A percentile compares a stretch with the other conserved stretches of the same genome.
phyloP scores from a whole-genome alignment of 2,113 vertebrate genomes.

The Misgurnus mizolepis region DNA sequence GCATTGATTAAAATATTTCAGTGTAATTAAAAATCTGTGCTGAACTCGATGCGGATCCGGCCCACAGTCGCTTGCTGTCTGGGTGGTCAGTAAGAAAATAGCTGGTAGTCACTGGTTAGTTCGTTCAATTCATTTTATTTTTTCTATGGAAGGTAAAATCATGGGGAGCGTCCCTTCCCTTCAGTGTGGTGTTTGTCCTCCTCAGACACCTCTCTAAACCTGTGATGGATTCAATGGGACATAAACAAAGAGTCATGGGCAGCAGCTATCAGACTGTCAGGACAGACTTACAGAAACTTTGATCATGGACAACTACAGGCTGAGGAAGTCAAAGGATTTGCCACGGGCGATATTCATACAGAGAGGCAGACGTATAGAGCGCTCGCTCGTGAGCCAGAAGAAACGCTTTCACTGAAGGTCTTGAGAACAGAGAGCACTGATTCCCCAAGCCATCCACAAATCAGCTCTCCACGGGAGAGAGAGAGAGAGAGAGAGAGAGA shows the following conservation, averaged over 20 bases:
- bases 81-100: no score
- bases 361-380: not conserved
- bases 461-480: slow-evolving; percentile 17
- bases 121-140: no score
- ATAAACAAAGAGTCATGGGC: slow-evolving; percentile 39
- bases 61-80: no score
- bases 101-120: no score
- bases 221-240: slow-evolving; percentile 21
- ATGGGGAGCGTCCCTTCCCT: no score
- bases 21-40: no score
- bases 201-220: not conserved
- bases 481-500: not conserved
- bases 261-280: slow-evolving; percentile 45
- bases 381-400: slow-evolving; percentile 10
- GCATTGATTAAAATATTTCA: no score
- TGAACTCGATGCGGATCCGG: no score
- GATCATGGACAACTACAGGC: slow-evolving; percentile 52
- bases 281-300: slow-evolving; percentile 44
- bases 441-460: slow-evolving; percentile 44
- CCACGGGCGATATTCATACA: slow-evolving; percentile 43
- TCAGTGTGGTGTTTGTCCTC: slow-evolving; percentile 35
- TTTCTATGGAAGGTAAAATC: no score
- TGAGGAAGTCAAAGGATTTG: slow-evolving; percentile 45
- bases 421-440: slow-evolving; percentile 46
- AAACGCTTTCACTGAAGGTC: slow-evolving; percentile 19